Conservation (phyloP, 2,888 invertebrate genomes). For the Axea sp. region DNA sequence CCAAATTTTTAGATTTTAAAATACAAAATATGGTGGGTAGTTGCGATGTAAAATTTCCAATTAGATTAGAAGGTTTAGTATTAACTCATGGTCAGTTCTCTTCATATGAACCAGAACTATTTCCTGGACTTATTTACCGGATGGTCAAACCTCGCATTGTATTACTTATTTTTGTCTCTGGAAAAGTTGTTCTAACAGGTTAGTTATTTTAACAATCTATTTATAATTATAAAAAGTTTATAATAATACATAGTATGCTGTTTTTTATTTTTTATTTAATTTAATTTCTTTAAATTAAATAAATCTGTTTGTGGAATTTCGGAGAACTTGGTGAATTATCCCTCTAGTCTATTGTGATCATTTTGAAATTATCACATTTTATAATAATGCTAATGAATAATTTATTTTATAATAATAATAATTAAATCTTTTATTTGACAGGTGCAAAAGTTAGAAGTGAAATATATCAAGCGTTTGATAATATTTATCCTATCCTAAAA, state of each 20-base stretch:
- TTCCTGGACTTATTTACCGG: slow-evolving; percentile 98
- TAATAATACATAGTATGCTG: too few relatives aligned
- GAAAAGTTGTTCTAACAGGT: slow-evolving; percentile 96
- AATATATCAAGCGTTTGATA: slow-evolving; percentile 96
- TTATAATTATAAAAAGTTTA: too few relatives aligned
- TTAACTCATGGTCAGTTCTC: slow-evolving; percentile 90
- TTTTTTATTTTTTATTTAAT: too few relatives aligned
- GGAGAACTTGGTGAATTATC: too few relatives aligned
- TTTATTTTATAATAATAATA: too few relatives aligned
- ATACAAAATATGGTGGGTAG: slow-evolving; percentile 82
- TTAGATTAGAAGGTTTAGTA: slow-evolving; percentile 88
- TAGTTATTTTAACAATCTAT: too few relatives aligned
- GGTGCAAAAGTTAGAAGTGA: slow-evolving; percentile 96
- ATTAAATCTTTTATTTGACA: slow-evolving; percentile 57
- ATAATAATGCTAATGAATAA: neutral
- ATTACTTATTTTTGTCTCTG: slow-evolving; percentile 98
- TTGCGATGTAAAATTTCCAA: slow-evolving; percentile 92
- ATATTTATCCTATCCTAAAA: slow-evolving; percentile 96
- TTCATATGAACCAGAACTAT: slow-evolving; percentile 97
- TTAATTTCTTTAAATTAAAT: too few relatives aligned
- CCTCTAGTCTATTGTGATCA: too few relatives aligned
- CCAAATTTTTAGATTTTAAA: slow-evolving; percentile 87
- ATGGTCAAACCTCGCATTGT: slow-evolving; percentile 99
- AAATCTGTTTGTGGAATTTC: too few relatives aligned
- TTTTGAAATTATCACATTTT: too few relatives aligned